These are phyloP conservation scores for Styela plicata DNA, from an alignment of 23 tunicate species.

Conservation along the genomic window DNA sequence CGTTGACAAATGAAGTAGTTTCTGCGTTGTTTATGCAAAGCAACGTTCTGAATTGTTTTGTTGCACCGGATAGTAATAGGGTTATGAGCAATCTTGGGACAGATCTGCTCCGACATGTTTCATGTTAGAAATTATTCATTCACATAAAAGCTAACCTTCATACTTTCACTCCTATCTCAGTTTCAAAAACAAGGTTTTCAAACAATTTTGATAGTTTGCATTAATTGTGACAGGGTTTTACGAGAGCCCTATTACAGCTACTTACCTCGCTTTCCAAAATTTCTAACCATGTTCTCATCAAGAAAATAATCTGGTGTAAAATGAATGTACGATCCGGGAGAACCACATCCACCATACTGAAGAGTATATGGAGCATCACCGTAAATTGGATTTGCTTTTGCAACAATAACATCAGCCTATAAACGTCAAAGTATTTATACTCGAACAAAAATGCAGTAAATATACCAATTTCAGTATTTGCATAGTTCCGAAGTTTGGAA, in stretches of 20 bases:
- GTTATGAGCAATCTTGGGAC: too few relatives aligned
- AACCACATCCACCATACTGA: conserved; percentile 51
- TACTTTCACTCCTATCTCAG: too few relatives aligned
- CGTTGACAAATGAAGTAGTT: too few relatives aligned
- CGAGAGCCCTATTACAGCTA: too few relatives aligned
- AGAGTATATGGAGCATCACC: conserved; percentile 55
- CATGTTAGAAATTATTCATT: background rate
- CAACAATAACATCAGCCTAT: conserved; percentile 48
- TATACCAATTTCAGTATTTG: background rate
- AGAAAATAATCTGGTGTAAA: conserved; percentile 45
- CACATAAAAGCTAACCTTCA: background rate
- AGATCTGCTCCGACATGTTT: too few relatives aligned
- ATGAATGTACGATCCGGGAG: conserved; percentile 54
- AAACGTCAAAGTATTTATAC: background rate
- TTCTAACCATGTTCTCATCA: conserved; percentile 21
- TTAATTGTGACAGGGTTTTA: too few relatives aligned
- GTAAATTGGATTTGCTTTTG: conserved; percentile 38
- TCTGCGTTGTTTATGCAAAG: too few relatives aligned
- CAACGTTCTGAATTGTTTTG: too few relatives aligned
- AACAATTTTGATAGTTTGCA: background rate
- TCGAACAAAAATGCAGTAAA: background rate
- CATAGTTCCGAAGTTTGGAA: too few relatives aligned
- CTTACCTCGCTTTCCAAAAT: conserved; percentile 48
- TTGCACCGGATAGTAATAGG: too few relatives aligned
- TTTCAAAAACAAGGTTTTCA: background rate